A percentile compares a stretch with the other conserved stretches of the same genome.
Evolutionary conservation across 2,797 vertebrate species (phyloP).

Genomic region (Hippocampus kuda): DNA sequence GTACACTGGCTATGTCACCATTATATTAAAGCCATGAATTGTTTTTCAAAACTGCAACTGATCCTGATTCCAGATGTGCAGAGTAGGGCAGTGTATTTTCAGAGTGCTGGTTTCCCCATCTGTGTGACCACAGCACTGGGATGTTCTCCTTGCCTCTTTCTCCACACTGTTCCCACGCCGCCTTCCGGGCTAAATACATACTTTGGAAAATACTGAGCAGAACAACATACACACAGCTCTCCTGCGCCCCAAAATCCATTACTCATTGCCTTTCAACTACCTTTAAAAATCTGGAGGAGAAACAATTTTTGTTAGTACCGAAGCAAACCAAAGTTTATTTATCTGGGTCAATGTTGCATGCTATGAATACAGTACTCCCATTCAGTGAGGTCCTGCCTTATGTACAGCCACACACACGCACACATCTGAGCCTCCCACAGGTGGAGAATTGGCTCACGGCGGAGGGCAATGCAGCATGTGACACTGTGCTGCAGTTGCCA

Average conservation of each 20-base stretch:
- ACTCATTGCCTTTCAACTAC: conserved; percentile 31
- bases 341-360: conserved; percentile 18
- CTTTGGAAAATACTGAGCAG: conserved; percentile 56
- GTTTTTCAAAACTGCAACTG: conserved; percentile 42
- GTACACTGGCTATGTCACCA: conserved; percentile 12
- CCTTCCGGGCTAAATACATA: conserved; percentile 61
- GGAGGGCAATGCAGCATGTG: neutral
- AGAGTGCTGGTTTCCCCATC: conserved; percentile 65
- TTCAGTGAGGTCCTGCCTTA: conserved; percentile 14
- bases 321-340: conserved; percentile 29
- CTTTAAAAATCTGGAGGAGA: conserved; percentile 11
- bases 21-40: conserved; percentile 35
- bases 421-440: neutral
- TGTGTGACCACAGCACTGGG: conserved; percentile 58
- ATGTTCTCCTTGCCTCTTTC: conserved; percentile 46
- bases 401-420: neutral
- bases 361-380: conserved; percentile 21
- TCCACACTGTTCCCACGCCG: conserved; percentile 60
- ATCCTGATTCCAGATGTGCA: conserved; percentile 50
- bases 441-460: neutral
- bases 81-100: conserved; percentile 59
- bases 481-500: neutral
- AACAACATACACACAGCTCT: conserved; percentile 49
- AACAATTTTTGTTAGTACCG: conserved; percentile 20
- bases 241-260: conserved; percentile 36